Percentiles rank a stretch among this genome's conserved stretches.
These are phyloP conservation scores for Dromas ardeola DNA, from an alignment of 2,113 vertebrate genomes.

Conservation along the genomic window DNA sequence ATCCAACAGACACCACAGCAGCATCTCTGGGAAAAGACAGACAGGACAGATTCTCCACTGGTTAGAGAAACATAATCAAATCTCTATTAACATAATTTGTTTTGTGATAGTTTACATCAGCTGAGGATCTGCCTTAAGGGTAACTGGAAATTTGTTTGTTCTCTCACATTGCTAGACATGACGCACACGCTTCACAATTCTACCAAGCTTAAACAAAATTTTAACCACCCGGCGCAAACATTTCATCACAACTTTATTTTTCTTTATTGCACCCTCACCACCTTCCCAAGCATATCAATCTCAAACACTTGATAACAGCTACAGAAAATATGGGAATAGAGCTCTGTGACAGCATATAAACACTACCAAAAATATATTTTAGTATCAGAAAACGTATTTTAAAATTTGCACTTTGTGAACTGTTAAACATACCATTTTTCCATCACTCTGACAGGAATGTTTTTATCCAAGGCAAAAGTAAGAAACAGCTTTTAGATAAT, in stretches of 20 bases:
- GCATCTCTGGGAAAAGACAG: neutral
- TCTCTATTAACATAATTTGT: neutral
- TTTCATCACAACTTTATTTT: neutral
- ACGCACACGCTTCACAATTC: neutral
- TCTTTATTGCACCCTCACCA: neutral
- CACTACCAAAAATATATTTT: slow-evolving; percentile 1
- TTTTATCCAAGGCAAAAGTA: slow-evolving; percentile 12
- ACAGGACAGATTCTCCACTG: neutral
- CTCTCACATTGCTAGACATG: neutral
- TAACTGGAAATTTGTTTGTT: neutral
- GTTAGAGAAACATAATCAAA: neutral
- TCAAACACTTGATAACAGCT: neutral
- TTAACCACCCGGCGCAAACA: neutral
- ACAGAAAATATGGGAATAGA: slow-evolving; percentile 12
- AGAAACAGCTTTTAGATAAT: slow-evolving; percentile 8
- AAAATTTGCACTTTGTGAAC: slow-evolving; percentile 32
- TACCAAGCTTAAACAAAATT: neutral
- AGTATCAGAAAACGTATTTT: slow-evolving; percentile 34
- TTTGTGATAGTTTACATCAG: neutral
- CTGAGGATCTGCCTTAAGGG: neutral
- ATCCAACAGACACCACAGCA: neutral
- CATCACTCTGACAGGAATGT: slow-evolving; percentile 24
- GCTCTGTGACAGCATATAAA: slow-evolving; percentile 24
- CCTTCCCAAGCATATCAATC: neutral
- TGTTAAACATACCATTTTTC: slow-evolving; percentile 37